A percentile compares a stretch with the other conserved stretches of the same genome.
phyloP scores from a whole-genome alignment of 2,113 vertebrate genomes.

The Isichthys henryi region DNA sequence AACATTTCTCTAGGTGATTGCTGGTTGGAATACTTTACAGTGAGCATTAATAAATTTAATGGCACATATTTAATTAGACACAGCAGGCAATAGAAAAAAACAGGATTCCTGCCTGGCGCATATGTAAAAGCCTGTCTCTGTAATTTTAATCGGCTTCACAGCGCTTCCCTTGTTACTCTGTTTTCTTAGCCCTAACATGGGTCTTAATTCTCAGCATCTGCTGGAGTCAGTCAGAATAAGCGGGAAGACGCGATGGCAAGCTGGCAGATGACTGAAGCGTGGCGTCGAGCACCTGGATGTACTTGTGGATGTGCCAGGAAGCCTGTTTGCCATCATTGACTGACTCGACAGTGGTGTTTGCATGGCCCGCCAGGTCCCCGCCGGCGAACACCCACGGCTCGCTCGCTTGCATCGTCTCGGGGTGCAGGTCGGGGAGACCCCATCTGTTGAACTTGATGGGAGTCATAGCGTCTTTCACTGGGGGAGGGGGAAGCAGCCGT shows the following conservation, averaged over 20 bases:
- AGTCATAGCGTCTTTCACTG: constrained; percentile 68
- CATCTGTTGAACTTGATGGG: constrained; percentile 82
- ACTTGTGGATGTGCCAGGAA: constrained; percentile 79
- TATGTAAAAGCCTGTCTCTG: constrained; percentile 9
- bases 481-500: constrained; percentile 9
- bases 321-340: constrained; percentile 95
- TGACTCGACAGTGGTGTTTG: constrained; percentile 86
- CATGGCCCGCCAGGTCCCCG: constrained; percentile 78
- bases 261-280: background rate
- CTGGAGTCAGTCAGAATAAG: constrained; percentile 32
- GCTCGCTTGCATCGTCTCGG: constrained; percentile 86
- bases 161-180: constrained; percentile 30
- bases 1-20: background rate
- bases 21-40: background rate
- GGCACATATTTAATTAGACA: background rate
- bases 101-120: background rate
- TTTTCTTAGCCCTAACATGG: constrained; percentile 32
- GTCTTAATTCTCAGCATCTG: constrained; percentile 43
- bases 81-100: background rate
- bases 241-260: constrained; percentile 20
- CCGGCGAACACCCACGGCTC: constrained; percentile 89
- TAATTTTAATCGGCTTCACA: constrained; percentile 37
- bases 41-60: constrained; percentile 3
- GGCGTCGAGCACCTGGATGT: constrained; percentile 64
- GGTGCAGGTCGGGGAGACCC: constrained; percentile 79